phyloP scores from a whole-genome alignment of 1,140 invertebrate species.

The Dreissena rostriformis region DNA sequence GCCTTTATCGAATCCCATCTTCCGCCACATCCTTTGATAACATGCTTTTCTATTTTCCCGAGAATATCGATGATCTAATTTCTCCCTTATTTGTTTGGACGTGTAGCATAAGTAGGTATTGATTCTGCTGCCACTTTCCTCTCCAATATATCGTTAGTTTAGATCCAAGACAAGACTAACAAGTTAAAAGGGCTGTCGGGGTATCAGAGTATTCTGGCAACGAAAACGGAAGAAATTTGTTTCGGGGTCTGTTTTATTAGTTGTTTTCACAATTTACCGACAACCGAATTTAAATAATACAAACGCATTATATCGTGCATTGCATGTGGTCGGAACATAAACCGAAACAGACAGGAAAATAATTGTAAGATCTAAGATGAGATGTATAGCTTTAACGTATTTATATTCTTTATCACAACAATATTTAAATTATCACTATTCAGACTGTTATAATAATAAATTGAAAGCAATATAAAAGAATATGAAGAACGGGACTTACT shows the following conservation, averaged over 20 bases:
- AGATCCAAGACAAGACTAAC: not conserved
- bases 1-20: constrained; percentile 25
- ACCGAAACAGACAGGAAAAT: no score
- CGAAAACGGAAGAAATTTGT: no score
- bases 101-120: constrained; percentile 51
- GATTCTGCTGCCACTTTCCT: constrained; percentile 31
- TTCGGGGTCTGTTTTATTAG: no score
- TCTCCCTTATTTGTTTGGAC: constrained; percentile 54
- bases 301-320: no score
- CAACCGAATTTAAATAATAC: no score
- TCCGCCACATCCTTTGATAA: constrained; percentile 25
- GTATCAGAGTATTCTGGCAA: constrained; percentile 12
- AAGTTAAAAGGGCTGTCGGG: constrained; percentile 39
- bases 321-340: no score
- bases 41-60: constrained; percentile 45
- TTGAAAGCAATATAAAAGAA: not conserved
- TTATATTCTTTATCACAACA: no score
- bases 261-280: no score
- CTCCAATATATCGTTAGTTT: constrained; percentile 23
- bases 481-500: constrained; percentile 67
- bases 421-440: no score
- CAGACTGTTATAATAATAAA: no score
- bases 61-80: constrained; percentile 52
- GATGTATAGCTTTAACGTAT: no score
- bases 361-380: no score